phyloP scores from a whole-genome alignment of 2,113 vertebrate genomes.

The Alligator mississippiensis region DNA sequence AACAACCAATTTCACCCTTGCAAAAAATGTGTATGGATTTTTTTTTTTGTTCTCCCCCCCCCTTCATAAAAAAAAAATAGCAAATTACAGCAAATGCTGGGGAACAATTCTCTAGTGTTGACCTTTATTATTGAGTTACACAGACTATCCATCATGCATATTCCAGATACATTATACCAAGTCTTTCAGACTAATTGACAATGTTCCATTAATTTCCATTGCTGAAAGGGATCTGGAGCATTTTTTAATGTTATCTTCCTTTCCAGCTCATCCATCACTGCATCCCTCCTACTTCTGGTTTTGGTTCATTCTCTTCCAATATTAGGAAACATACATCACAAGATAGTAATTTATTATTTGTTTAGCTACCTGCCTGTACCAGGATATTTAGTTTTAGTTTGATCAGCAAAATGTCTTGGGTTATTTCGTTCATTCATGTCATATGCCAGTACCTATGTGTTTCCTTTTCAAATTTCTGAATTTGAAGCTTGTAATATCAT shows the following conservation, averaged over 20 bases:
- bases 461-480: neutral
- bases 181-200: constrained; percentile 52
- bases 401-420: neutral
- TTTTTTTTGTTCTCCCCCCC: neutral
- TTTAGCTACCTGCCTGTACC: constrained; percentile 11
- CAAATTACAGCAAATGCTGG: neutral
- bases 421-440: constrained; percentile 7
- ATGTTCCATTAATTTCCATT: constrained; percentile 41
- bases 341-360: constrained; percentile 23
- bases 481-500: neutral
- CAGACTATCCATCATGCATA: constrained; percentile 30
- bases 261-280: constrained; percentile 9
- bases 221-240: constrained; percentile 30
- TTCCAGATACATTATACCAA: constrained; percentile 37
- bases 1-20: neutral
- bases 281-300: neutral
- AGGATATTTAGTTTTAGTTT: constrained; percentile 19
- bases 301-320: constrained; percentile 39
- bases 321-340: constrained; percentile 24
- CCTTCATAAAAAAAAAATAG: neutral
- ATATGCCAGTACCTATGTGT: neutral
- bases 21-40: neutral
- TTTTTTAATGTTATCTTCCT: constrained; percentile 43
- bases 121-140: neutral
- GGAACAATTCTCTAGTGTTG: neutral